These are phyloP conservation scores for Oryzias javanicus DNA, from an alignment of 2,113 vertebrate genomes.

Conservation along the genomic window DNA sequence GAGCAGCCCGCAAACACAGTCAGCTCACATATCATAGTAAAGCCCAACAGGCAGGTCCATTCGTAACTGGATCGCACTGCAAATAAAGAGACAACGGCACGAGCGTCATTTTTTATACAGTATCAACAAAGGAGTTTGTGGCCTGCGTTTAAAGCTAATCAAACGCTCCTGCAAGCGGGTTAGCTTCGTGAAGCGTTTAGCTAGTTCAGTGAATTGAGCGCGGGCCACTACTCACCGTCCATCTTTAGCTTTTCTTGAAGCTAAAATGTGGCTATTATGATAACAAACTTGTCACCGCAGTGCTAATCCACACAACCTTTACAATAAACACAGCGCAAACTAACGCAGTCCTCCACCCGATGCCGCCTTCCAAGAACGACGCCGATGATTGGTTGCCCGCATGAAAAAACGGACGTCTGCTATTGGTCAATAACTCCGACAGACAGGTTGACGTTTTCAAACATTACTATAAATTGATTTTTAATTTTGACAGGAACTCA, in stretches of 20 bases:
- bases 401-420: slow-evolving; percentile 15
- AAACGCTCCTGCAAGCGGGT: slow-evolving; percentile 16
- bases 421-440: slow-evolving; percentile 61
- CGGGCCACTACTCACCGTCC: slow-evolving; percentile 42
- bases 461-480: not conserved
- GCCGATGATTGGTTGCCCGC: slow-evolving; percentile 61
- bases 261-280: slow-evolving; percentile 45
- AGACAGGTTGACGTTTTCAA: slow-evolving; percentile 34
- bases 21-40: slow-evolving; percentile 4
- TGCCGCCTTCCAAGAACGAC: slow-evolving; percentile 71
- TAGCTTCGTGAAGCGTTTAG: slow-evolving; percentile 16
- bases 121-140: slow-evolving; percentile 46
- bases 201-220: not conserved
- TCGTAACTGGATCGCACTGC: not conserved
- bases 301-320: slow-evolving; percentile 85
- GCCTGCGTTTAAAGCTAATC: slow-evolving; percentile 59
- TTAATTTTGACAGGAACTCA: rapidly evolving
- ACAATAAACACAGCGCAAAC: slow-evolving; percentile 81
- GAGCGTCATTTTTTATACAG: slow-evolving; percentile 5
- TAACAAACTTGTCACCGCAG: slow-evolving; percentile 66
- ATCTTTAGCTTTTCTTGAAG: slow-evolving; percentile 31
- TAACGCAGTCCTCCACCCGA: slow-evolving; percentile 78
- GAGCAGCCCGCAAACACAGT: slow-evolving; percentile 14
- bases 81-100: not conserved
- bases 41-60: not conserved